These are phyloP conservation scores for Columba livia DNA, from an alignment of 2,113 vertebrate genomes.

Conservation along the genomic window DNA sequence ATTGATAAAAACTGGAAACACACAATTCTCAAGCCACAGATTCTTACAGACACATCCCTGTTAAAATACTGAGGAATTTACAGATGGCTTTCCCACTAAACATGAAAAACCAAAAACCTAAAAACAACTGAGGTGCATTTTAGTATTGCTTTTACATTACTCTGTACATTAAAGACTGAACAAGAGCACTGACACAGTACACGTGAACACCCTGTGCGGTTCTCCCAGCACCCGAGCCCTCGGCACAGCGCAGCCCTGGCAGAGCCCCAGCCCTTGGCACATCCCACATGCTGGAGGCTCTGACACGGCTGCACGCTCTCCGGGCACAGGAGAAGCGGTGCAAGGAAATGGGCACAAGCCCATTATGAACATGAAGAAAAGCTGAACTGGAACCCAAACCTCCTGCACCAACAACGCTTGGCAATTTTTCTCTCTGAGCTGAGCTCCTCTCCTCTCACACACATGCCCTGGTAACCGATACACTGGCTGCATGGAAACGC, in stretches of 20 bases:
- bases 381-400: not conserved
- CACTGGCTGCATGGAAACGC: rapidly evolving
- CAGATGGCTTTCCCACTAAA: not conserved
- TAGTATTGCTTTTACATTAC: not conserved
- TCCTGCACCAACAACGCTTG: not conserved
- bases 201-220: rapidly evolving
- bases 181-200: no score
- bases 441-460: not conserved
- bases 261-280: not conserved
- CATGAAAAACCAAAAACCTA: not conserved
- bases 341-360: not conserved
- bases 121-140: not conserved
- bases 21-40: rapidly evolving
- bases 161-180: not conserved
- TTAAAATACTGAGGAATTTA: not conserved
- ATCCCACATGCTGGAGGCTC: no score
- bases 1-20: not conserved
- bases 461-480: rapidly evolving
- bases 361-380: not conserved
- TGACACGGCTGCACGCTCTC: no score
- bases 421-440: no score
- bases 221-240: not conserved
- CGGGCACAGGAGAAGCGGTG: not conserved
- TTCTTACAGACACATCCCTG: not conserved
- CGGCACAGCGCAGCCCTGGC: no score